Conservation (phyloP, 2,113 vertebrate species). For the Podilymbus podiceps region DNA sequence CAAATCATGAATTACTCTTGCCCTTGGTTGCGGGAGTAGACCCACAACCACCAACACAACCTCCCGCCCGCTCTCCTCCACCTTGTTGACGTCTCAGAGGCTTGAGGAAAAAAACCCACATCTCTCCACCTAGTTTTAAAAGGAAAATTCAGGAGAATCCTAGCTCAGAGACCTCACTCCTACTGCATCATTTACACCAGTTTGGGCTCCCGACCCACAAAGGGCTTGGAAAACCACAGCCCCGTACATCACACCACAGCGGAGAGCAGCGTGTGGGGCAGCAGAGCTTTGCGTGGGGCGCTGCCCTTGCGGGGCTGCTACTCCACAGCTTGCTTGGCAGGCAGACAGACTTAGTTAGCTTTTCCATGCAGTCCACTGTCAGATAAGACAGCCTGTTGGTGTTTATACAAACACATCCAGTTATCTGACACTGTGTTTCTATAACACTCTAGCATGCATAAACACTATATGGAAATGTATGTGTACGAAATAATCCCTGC, state of each 20-base stretch:
- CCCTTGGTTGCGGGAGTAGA: background rate
- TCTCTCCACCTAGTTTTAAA: background rate
- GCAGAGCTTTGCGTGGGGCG: background rate
- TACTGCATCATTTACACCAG: background rate
- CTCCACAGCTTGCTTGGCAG: background rate
- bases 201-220: background rate
- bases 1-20: background rate
- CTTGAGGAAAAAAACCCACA: background rate
- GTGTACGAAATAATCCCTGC: background rate
- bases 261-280: fast-evolving
- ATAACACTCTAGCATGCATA: background rate
- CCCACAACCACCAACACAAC: background rate
- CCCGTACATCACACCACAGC: background rate
- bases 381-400: background rate
- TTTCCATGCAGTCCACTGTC: background rate
- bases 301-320: background rate
- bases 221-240: background rate
- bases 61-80: background rate
- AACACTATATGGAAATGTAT: background rate
- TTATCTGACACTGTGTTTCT: conserved; percentile 22
- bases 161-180: background rate
- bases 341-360: background rate
- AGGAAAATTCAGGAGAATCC: background rate
- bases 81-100: background rate
- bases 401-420: conserved; percentile 31